These are phyloP conservation scores for Ailuropoda melanoleuca DNA, from an alignment of 2,113 vertebrate species.

Conservation along the genomic window DNA sequence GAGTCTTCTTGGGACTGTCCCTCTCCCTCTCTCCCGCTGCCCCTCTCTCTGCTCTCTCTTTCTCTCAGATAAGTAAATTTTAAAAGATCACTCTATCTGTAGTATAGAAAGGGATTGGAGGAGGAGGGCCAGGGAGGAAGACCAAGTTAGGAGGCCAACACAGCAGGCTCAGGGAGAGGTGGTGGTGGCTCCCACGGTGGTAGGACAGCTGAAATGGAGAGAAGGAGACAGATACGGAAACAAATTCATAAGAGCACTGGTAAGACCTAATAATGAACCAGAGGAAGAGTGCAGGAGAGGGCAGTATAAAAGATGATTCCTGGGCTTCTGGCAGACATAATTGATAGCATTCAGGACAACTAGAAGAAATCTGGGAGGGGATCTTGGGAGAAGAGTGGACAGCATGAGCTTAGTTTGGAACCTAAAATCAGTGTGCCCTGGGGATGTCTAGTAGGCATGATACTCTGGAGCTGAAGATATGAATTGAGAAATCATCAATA, in stretches of 20 bases:
- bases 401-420: not conserved
- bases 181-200: not conserved
- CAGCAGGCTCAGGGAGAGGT: not conserved
- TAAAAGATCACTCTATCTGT: not conserved
- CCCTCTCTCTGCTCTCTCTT: no score
- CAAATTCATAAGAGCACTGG: not conserved
- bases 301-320: not conserved
- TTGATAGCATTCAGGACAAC: not conserved
- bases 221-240: not conserved
- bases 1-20: no score
- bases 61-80: no score
- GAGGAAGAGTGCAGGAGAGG: not conserved
- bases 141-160: not conserved
- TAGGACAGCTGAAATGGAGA: not conserved
- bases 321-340: not conserved
- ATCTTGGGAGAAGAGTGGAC: not conserved
- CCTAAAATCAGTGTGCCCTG: not conserved
- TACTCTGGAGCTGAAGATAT: not conserved
- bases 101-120: not conserved
- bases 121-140: not conserved
- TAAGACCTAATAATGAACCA: not conserved
- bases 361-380: not conserved
- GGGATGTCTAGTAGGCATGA: not conserved
- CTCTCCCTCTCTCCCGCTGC: no score
- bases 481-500: not conserved